These are phyloP conservation scores for Ciconia maguari DNA, from an alignment of 2,113 vertebrate genomes.

Conservation along the genomic window DNA sequence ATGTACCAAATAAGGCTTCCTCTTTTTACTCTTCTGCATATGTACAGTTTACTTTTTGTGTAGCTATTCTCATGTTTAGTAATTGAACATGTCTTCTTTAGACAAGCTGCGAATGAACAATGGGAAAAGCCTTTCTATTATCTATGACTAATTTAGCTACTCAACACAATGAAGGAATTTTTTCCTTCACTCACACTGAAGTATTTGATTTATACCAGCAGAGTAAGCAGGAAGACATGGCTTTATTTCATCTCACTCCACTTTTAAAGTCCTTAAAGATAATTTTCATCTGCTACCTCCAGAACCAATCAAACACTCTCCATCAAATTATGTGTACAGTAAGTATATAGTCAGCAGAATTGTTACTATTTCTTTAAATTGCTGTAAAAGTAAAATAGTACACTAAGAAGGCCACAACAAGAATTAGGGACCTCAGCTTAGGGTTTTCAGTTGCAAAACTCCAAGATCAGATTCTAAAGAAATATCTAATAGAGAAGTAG, in stretches of 20 bases:
- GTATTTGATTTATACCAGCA: not conserved
- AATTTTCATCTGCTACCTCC: not conserved
- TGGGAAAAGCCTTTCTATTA: not conserved
- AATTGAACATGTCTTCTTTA: not conserved
- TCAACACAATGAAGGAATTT: not conserved
- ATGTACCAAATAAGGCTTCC: not conserved
- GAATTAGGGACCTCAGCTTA: not conserved
- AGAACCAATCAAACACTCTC: not conserved
- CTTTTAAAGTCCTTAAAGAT: not conserved
- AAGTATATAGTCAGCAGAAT: not conserved
- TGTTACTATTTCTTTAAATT: not conserved
- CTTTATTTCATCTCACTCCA: not conserved
- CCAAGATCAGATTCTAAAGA: not conserved
- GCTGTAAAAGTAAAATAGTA: not conserved
- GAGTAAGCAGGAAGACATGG: not conserved
- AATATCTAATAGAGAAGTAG: not conserved
- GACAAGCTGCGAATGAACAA: not conserved
- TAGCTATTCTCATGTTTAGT: not conserved
- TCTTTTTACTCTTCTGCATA: not conserved
- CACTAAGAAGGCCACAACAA: not conserved
- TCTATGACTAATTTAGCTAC: not conserved
- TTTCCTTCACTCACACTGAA: not conserved
- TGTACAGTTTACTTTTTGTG: not conserved
- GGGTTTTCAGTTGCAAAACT: not conserved
- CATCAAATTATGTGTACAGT: rapidly evolving